Conservation (phyloP, 2,113 vertebrate genomes). For the Potamarius usumacintae region DNA sequence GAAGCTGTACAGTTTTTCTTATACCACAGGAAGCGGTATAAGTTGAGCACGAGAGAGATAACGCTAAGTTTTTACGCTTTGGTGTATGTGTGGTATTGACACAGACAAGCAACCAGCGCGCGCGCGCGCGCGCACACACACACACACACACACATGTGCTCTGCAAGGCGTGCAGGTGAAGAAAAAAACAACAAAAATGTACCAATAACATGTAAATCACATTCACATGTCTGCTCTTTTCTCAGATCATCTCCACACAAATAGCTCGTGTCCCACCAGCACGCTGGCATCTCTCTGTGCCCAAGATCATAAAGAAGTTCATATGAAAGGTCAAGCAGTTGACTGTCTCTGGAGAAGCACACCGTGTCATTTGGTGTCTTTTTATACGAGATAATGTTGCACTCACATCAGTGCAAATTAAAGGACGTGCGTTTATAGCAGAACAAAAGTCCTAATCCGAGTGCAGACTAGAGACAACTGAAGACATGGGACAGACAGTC, state of each 20-base stretch:
- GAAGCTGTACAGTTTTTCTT: background rate
- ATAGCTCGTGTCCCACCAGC: background rate
- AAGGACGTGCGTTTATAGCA: background rate
- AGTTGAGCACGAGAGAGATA: background rate
- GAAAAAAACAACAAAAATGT: background rate
- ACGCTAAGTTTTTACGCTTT: constrained; percentile 52
- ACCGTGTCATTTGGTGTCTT: constrained; percentile 1
- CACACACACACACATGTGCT: background rate
- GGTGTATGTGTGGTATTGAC: constrained; percentile 13
- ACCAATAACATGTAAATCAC: background rate
- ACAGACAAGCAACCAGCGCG: background rate
- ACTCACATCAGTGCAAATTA: background rate
- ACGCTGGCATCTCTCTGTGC: background rate
- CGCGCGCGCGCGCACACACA: too few relatives aligned
- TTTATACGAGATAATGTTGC: background rate
- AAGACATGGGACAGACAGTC: background rate
- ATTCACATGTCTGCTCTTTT: background rate
- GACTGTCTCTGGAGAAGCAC: background rate
- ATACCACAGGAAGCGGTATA: constrained; percentile 15
- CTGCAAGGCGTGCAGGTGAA: background rate
- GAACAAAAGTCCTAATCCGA: background rate
- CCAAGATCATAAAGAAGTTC: background rate
- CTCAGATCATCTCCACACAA: background rate
- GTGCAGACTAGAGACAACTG: background rate
- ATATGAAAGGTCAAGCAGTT: background rate